These are phyloP conservation scores for Lepidurus couesii DNA, from an alignment of 1,140 invertebrate genomes.

Conservation along the genomic window DNA sequence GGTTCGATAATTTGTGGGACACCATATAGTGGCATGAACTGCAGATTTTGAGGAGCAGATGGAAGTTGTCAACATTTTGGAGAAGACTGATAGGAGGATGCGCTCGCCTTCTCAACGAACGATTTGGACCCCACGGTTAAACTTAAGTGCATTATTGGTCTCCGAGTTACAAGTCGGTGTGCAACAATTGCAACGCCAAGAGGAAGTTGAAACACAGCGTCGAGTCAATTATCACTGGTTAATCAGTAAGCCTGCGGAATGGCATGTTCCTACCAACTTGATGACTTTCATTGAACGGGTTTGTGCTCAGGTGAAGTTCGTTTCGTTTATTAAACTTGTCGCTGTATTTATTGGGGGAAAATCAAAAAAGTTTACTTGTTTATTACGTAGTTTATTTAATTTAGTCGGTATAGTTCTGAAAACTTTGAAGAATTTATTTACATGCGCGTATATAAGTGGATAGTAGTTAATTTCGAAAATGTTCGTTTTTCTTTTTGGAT, in stretches of 20 bases:
- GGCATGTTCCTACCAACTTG: not conserved
- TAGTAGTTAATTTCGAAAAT: no score
- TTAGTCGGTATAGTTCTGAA: no score
- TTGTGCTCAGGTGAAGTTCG: not conserved
- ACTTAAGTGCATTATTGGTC: not conserved
- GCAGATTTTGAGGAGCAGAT: not conserved
- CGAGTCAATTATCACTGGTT: conserved; percentile 6
- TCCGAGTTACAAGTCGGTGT: not conserved
- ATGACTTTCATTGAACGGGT: not conserved
- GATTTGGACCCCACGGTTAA: not conserved
- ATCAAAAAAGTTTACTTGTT: not conserved
- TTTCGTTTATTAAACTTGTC: not conserved
- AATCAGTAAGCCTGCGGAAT: not conserved
- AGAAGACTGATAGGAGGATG: not conserved
- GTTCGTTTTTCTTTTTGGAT: no score
- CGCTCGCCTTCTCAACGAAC: not conserved
- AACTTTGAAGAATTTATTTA: no score
- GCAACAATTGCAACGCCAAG: not conserved
- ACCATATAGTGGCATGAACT: no score
- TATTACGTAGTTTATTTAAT: not conserved
- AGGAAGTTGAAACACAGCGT: not conserved
- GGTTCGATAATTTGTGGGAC: not conserved
- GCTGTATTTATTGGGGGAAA: no score
- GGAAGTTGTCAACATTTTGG: not conserved
- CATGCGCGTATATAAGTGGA: no score